Evolutionary conservation across 2,888 invertebrate species (phyloP).

Genomic region (Abscondita cerata): DNA sequence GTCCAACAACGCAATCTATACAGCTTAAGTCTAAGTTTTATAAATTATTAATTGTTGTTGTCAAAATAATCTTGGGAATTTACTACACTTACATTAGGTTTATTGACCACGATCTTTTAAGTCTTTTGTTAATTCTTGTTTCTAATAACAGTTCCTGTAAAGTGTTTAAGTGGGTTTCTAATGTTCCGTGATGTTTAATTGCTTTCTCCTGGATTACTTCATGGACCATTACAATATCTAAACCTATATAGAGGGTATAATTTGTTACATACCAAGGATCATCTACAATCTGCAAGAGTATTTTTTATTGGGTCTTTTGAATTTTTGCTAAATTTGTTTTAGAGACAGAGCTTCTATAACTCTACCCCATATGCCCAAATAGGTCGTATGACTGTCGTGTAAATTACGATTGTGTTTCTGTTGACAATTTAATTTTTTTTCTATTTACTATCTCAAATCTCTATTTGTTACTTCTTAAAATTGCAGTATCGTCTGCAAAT

Average conservation of each 20-base stretch:
- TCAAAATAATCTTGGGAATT: no score
- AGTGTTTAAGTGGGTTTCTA: neutral
- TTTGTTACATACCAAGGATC: neutral
- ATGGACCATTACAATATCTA: conserved; percentile 1
- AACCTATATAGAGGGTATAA: neutral
- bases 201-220: conserved; percentile 2
- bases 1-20: conserved; percentile 1
- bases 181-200: conserved; percentile 1
- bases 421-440: conserved; percentile 1
- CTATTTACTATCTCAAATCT: neutral
- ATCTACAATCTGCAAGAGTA: conserved; percentile 7
- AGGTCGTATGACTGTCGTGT: neutral
- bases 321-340: conserved; percentile 13
- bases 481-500: no score
- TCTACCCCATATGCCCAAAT: conserved; percentile 2
- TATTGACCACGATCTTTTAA: neutral
- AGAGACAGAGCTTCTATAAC: neutral
- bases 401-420: conserved; percentile 1
- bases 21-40: neutral
- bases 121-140: neutral
- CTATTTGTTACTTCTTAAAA: no score
- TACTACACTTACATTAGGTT: neutral
- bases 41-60: neutral
- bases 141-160: neutral
- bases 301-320: neutral